Percentiles rank a stretch among this genome's conserved stretches.
phyloP scores from a whole-genome alignment of 2,888 invertebrate species.

The Acronicta alni region DNA sequence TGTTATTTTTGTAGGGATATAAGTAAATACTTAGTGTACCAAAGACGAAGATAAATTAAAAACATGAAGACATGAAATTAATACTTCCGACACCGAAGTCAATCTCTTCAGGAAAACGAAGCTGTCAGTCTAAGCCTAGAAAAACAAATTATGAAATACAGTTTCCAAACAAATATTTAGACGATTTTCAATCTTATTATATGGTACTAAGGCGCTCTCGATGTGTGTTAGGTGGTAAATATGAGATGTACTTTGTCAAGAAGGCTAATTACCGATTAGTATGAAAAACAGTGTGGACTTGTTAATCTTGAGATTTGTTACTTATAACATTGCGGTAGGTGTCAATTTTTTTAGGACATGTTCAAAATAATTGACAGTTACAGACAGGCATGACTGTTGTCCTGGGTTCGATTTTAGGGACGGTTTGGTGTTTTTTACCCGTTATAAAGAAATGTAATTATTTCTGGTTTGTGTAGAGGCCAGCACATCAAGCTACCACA shows the following conservation, averaged over 20 bases:
- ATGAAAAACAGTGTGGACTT: conserved; percentile 34
- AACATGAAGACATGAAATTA: conserved; percentile 20
- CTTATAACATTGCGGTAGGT: conserved; percentile 1
- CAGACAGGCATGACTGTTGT: neutral
- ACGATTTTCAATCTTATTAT: conserved; percentile 12
- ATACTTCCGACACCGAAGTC: conserved; percentile 23
- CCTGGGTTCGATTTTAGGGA: too few species aligned
- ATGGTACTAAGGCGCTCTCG: neutral
- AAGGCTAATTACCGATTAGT: conserved; percentile 48
- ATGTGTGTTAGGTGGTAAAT: neutral
- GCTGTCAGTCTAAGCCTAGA: conserved; percentile 27
- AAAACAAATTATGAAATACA: neutral
- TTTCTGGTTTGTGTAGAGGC: too few species aligned
- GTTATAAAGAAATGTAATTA: too few species aligned
- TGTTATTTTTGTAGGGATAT: too few species aligned
- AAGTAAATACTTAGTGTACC: too few species aligned
- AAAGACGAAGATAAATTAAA: conserved; percentile 29
- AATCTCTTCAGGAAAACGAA: conserved; percentile 41
- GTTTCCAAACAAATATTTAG: neutral
- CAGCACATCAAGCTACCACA: too few species aligned
- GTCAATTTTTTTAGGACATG: conserved; percentile 24
- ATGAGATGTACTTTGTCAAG: conserved; percentile 8
- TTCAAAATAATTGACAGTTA: conserved; percentile 19
- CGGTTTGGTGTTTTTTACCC: too few species aligned
- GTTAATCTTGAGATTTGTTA: conserved; percentile 34